A percentile compares a stretch with the other conserved stretches of the same genome.
phyloP scores from a whole-genome alignment of 1,140 invertebrate species.

The Drosophila watanabei region DNA sequence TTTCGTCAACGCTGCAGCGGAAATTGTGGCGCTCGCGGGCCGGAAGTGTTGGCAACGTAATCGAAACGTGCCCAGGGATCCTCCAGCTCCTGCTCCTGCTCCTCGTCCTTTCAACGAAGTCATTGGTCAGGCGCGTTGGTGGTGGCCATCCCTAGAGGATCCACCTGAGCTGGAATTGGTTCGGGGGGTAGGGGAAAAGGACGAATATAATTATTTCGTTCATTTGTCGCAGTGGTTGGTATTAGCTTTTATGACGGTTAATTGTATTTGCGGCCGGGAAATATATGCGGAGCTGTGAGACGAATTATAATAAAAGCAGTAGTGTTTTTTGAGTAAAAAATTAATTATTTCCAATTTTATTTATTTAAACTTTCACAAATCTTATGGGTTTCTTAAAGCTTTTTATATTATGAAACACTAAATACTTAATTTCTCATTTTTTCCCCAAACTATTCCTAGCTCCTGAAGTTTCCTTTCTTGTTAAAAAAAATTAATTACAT shows the following conservation, averaged over 20 bases:
- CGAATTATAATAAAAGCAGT: not conserved
- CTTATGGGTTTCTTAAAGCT: no score
- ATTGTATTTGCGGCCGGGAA: conserved; percentile 48
- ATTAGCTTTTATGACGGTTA: conserved; percentile 64
- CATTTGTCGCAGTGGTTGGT: conserved; percentile 59
- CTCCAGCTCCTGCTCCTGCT: conserved; percentile 12
- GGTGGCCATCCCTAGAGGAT: not conserved
- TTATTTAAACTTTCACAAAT: no score
- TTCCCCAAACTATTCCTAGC: not conserved
- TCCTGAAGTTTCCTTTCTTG: not conserved
- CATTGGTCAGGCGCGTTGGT: conserved; percentile 37
- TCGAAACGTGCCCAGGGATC: conserved; percentile 66
- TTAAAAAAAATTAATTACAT: conserved; percentile 39
- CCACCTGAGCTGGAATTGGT: conserved; percentile 1
- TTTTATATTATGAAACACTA: not conserved
- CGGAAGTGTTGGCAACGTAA: conserved; percentile 81
- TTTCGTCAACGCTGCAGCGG: conserved; percentile 44
- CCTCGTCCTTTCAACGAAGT: conserved; percentile 51
- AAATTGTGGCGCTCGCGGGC: conserved; percentile 80
- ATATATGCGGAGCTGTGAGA: not conserved
- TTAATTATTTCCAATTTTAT: no score
- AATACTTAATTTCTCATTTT: not conserved
- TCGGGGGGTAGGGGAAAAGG: conserved; percentile 4
- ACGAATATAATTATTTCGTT: conserved; percentile 69
- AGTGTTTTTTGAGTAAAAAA: not conserved